Conservation (phyloP, 2,888 invertebrate species). For the Phortica okadai region DNA sequence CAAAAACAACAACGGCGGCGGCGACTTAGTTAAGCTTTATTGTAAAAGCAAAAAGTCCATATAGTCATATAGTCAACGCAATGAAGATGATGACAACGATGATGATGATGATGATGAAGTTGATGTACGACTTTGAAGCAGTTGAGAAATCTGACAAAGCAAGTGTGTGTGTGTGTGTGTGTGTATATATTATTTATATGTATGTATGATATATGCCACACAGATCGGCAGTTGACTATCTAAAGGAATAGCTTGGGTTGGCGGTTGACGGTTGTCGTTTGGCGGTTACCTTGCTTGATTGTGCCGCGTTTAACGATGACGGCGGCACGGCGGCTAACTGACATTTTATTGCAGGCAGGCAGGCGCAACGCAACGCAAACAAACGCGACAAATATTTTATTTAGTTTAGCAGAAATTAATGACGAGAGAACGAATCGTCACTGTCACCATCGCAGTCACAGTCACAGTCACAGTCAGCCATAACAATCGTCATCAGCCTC, state of each 20-base stretch:
- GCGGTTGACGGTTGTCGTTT: background rate
- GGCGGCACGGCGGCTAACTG: conserved; percentile 30
- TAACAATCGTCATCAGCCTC: conserved; percentile 7
- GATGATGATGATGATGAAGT: conserved; percentile 8
- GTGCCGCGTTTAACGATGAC: background rate
- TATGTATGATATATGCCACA: background rate
- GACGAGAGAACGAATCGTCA: conserved; percentile 12
- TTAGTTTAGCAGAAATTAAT: conserved; percentile 46
- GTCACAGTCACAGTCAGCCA: background rate
- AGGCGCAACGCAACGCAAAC: conserved; percentile 59
- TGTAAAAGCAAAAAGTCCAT: background rate
- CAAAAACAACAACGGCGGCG: background rate
- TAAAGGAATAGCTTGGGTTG: too few species aligned
- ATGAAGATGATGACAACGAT: background rate
- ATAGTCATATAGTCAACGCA: background rate
- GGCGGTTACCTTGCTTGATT: too few species aligned
- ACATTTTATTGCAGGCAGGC: conserved; percentile 59
- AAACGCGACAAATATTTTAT: conserved; percentile 57
- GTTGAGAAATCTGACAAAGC: background rate
- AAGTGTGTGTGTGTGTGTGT: background rate
- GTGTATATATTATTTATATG: background rate
- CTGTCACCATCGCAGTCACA: background rate
- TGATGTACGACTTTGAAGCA: conserved; percentile 15
- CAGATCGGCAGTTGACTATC: conserved; percentile 1
- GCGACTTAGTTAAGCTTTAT: background rate